Evolutionary conservation across 2,888 invertebrate genomes (phyloP).

Genomic region (Drosophila dives): DNA sequence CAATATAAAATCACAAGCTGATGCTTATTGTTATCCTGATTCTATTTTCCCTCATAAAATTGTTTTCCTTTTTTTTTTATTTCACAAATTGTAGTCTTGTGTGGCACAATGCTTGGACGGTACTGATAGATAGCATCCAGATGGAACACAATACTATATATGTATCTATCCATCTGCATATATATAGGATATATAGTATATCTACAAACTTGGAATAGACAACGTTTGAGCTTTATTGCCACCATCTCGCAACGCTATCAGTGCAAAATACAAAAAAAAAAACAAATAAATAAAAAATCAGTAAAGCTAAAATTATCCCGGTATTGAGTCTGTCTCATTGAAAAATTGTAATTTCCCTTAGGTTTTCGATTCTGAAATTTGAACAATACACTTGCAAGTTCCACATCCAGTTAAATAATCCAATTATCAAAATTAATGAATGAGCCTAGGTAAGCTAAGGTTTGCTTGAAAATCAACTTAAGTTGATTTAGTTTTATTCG

Average conservation of each 20-base stretch:
- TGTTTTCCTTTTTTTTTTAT: neutral
- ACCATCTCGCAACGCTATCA: neutral
- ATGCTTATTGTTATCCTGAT: too few species aligned
- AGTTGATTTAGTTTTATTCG: neutral
- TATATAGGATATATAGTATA: neutral
- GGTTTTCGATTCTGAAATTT: too few species aligned
- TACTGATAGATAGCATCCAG: slow-evolving; percentile 24
- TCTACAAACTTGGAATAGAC: neutral
- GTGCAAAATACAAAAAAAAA: neutral
- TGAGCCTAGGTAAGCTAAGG: neutral
- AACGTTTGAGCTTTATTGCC: neutral
- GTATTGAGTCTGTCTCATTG: too few species aligned
- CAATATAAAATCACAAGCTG: neutral
- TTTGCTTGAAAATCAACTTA: neutral
- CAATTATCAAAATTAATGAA: too few species aligned
- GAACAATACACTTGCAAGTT: too few species aligned
- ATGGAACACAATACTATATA: slow-evolving; percentile 1
- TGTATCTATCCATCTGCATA: neutral
- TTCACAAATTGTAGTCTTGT: neutral
- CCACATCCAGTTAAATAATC: too few species aligned
- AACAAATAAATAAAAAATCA: too few species aligned
- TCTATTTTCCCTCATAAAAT: neutral
- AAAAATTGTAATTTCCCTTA: too few species aligned
- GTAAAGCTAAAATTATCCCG: too few species aligned
- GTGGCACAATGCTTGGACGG: neutral